A percentile compares a stretch with the other conserved stretches of the same genome.
These are phyloP conservation scores for Galeruca laticollis DNA, from an alignment of 2,888 invertebrate genomes.

Conservation along the genomic window DNA sequence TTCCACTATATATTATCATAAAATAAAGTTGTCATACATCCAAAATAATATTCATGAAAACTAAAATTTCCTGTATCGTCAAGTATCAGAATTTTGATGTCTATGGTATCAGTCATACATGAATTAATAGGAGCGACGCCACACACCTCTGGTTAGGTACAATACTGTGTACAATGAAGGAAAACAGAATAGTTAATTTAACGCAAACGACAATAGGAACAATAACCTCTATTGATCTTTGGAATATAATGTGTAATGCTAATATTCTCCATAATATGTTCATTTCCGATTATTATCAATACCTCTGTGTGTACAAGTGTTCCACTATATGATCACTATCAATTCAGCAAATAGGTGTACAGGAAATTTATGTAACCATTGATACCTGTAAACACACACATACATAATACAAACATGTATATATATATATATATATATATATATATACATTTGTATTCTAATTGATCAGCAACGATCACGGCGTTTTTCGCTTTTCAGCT, in stretches of 20 bases:
- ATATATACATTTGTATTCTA: no score
- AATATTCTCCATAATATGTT: slow-evolving; percentile 19
- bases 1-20: no score
- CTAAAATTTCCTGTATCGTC: neutral
- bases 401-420: no score
- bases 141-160: neutral
- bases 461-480: no score
- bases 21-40: no score
- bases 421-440: no score
- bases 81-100: neutral
- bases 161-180: neutral
- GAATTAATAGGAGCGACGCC: neutral
- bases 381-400: no score
- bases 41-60: no score
- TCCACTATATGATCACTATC: neutral
- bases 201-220: slow-evolving; percentile 12
- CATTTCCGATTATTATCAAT: neutral
- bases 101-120: neutral
- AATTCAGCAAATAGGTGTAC: neutral
- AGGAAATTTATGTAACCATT: neutral
- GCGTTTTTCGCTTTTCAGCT: no score
- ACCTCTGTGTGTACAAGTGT: neutral
- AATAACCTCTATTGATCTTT: slow-evolving; percentile 13
- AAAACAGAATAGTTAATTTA: slow-evolving; percentile 14
- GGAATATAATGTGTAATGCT: neutral